Evolutionary conservation across 2,888 invertebrate species (phyloP).

Genomic region (Rosalia funebris): DNA sequence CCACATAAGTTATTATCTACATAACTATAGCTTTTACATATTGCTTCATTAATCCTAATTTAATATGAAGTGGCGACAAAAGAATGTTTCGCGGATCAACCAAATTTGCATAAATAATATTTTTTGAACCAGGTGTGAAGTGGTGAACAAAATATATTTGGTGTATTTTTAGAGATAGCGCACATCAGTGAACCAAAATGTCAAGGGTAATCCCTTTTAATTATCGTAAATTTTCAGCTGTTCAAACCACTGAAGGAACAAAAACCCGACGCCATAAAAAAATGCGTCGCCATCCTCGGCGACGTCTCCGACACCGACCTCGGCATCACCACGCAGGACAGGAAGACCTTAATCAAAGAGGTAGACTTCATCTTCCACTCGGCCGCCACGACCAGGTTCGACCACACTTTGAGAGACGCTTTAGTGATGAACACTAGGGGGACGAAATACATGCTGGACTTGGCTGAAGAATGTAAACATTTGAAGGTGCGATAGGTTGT

Average conservation of each 20-base stretch:
- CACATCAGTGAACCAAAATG: too few species aligned
- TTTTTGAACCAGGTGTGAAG: too few species aligned
- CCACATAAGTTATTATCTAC: too few species aligned
- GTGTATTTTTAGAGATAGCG: too few species aligned
- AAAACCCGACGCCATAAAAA: conserved; percentile 66
- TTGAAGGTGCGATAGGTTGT: conserved; percentile 61
- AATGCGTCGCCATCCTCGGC: conserved; percentile 67
- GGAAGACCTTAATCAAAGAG: conserved; percentile 64
- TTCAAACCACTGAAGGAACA: conserved; percentile 76
- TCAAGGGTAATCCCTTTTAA: too few species aligned
- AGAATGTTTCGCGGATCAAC: too few species aligned
- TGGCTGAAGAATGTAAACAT: conserved; percentile 54
- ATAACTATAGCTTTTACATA: too few species aligned
- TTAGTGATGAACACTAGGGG: conserved; percentile 72
- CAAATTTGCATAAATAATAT: too few species aligned
- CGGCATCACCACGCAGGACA: conserved; percentile 64
- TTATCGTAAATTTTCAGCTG: conserved; percentile 72
- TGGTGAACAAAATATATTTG: too few species aligned
- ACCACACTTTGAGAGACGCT: conserved; percentile 72
- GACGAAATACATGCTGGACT: conserved; percentile 54
- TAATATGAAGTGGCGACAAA: too few species aligned
- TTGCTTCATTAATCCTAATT: too few species aligned
- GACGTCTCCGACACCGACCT: conserved; percentile 65
- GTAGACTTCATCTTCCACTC: conserved; percentile 75
- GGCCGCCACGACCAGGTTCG: conserved; percentile 79